A percentile compares a stretch with the other conserved stretches of the same genome.
Conservation (phyloP, 2,113 vertebrate genomes). For the Monopterus albus region DNA sequence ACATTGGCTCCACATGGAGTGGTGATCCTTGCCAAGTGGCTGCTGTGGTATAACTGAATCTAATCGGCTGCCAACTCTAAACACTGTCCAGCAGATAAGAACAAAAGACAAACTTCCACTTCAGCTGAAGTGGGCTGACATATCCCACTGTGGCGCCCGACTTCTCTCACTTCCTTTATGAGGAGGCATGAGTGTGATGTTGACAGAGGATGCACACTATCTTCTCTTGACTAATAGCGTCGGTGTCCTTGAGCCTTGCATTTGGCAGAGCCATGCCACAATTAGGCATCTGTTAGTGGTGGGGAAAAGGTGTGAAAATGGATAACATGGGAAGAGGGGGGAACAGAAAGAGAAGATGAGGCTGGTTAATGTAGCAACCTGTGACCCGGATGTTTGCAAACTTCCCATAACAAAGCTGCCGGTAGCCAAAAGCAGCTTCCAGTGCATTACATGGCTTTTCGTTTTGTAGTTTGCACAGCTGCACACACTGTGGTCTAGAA, state of each 20-base stretch:
- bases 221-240: slow-evolving; percentile 37
- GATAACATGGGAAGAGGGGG: neutral
- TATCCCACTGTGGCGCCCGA: slow-evolving; percentile 44
- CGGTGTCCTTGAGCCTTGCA: slow-evolving; percentile 59
- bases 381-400: slow-evolving; percentile 1
- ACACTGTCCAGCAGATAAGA: slow-evolving; percentile 45
- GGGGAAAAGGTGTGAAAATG: slow-evolving; percentile 48
- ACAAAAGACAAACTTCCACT: slow-evolving; percentile 66
- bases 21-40: slow-evolving; percentile 62
- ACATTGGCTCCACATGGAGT: slow-evolving; percentile 76
- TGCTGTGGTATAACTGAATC: slow-evolving; percentile 74
- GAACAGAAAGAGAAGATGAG: neutral
- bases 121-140: slow-evolving; percentile 50
- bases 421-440: neutral
- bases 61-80: slow-evolving; percentile 48
- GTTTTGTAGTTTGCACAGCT: neutral
- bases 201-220: slow-evolving; percentile 11
- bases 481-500: neutral
- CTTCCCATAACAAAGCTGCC: neutral
- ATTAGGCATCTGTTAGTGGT: slow-evolving; percentile 87
- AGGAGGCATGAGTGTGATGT: neutral
- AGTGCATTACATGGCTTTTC: neutral
- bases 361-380: slow-evolving; percentile 5
- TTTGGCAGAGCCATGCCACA: slow-evolving; percentile 79
- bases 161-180: slow-evolving; percentile 12